phyloP scores from a whole-genome alignment of 1,140 invertebrate genomes.

The Pogonomyrmex californicus region DNA sequence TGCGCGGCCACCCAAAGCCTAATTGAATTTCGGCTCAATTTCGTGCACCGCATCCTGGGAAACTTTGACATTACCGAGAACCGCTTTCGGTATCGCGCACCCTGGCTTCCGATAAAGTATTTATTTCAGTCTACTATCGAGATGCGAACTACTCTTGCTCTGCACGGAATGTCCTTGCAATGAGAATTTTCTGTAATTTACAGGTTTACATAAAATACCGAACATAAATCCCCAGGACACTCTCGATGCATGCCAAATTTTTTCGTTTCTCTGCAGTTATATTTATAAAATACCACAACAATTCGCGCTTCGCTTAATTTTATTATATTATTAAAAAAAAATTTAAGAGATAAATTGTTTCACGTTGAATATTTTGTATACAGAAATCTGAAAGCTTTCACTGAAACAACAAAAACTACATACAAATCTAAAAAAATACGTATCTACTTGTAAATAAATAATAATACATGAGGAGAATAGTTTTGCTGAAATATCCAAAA shows the following conservation, averaged over 20 bases:
- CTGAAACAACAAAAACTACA: not conserved
- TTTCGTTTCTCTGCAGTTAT: not conserved
- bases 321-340: not conserved
- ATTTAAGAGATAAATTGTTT: conserved; percentile 17
- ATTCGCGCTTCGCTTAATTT: not conserved
- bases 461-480: too few species aligned
- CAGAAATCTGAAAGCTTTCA: too few species aligned
- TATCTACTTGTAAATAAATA: not conserved
- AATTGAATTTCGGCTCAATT: conserved; percentile 76
- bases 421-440: not conserved
- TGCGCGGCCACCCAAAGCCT: conserved; percentile 17
- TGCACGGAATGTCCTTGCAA: not conserved
- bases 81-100: not conserved
- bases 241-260: not conserved
- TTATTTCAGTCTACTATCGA: conserved; percentile 22
- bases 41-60: conserved; percentile 55
- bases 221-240: not conserved
- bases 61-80: conserved; percentile 65
- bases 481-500: too few species aligned
- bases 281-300: not conserved
- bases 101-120: not conserved
- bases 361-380: not conserved
- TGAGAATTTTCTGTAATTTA: conserved; percentile 6
- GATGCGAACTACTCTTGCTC: conserved; percentile 2
- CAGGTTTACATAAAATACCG: not conserved